Percentiles rank a stretch among this genome's conserved stretches.
These are phyloP conservation scores for Agrilus biguttatus DNA, from an alignment of 2,888 invertebrate genomes.

Conservation along the genomic window DNA sequence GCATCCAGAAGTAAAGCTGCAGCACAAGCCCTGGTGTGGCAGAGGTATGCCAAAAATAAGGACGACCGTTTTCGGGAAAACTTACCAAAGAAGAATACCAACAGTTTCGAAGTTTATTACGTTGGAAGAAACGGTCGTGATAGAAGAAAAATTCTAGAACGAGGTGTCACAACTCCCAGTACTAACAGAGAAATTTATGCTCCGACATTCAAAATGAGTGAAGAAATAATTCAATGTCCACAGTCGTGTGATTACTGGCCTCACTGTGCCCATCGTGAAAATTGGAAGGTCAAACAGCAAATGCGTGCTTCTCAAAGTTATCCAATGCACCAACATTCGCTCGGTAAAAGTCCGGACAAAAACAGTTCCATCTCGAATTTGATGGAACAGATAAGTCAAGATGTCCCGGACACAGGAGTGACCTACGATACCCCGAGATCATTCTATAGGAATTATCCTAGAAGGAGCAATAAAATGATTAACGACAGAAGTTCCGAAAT, in stretches of 20 bases:
- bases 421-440: constrained; percentile 5
- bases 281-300: constrained; percentile 18
- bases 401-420: not conserved
- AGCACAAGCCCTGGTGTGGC: constrained; percentile 33
- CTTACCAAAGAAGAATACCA: constrained; percentile 16
- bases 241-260: constrained; percentile 51
- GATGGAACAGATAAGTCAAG: constrained; percentile 6
- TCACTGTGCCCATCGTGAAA: constrained; percentile 36
- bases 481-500: constrained; percentile 7
- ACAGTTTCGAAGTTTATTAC: constrained; percentile 26
- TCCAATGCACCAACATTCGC: constrained; percentile 33
- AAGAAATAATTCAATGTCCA: constrained; percentile 31
- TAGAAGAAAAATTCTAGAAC: constrained; percentile 29
- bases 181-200: constrained; percentile 19
- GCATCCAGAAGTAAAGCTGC: constrained; percentile 37
- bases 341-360: constrained; percentile 18
- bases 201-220: constrained; percentile 15
- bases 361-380: constrained; percentile 5
- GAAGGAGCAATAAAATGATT: constrained; percentile 2
- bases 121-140: constrained; percentile 25
- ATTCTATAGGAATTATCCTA: constrained; percentile 2
- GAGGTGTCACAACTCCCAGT: constrained; percentile 35
- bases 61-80: constrained; percentile 19
- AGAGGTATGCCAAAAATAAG: constrained; percentile 26
- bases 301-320: constrained; percentile 41